Conservation (phyloP, 2,113 vertebrate species). For the Pithys albifrons region DNA sequence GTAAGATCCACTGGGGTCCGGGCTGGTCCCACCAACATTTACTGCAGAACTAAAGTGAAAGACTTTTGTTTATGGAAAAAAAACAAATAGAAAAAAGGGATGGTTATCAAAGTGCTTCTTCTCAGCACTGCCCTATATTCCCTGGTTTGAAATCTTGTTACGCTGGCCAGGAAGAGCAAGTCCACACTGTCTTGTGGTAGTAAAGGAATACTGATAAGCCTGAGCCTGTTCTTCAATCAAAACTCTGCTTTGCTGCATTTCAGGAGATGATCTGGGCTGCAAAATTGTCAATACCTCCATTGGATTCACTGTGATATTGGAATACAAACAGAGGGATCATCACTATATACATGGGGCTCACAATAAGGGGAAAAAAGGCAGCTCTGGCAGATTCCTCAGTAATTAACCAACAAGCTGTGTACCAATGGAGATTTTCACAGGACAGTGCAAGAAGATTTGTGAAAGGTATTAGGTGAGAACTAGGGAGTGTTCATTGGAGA, state of each 20-base stretch:
- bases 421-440: not conserved
- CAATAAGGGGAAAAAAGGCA: not conserved
- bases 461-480: not conserved
- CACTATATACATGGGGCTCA: rapidly evolving
- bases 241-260: not conserved
- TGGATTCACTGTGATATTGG: not conserved
- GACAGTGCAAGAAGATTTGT: rapidly evolving
- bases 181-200: not conserved
- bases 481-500: not conserved
- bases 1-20: not conserved
- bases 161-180: not conserved
- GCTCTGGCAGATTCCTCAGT: not conserved
- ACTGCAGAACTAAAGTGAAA: not conserved
- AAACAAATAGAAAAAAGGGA: not conserved
- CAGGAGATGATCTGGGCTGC: not conserved
- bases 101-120: not conserved
- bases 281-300: not conserved
- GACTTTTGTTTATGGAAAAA: not conserved
- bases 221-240: not conserved
- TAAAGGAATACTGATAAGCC: not conserved
- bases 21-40: not conserved
- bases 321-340: not conserved
- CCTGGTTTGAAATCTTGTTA: not conserved
- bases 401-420: not conserved
- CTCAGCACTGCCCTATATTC: not conserved